Evolutionary conservation across 1,140 invertebrate genomes (phyloP), one percentile per base, ranked within the genome.

Genomic region (Dendrolimus punctatus): DNA sequence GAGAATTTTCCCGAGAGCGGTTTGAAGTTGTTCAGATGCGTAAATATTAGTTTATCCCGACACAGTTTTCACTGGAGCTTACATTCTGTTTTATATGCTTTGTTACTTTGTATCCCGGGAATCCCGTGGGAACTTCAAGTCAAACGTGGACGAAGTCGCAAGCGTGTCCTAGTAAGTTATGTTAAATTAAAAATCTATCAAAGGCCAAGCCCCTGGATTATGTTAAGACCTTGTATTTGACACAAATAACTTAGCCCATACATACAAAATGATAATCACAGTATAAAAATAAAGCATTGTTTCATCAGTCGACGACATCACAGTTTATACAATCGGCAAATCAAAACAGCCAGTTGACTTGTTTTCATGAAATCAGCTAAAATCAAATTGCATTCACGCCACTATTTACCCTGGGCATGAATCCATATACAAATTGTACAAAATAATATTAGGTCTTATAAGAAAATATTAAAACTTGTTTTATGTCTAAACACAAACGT

Each of bases 241-340:
- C 58, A 67, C 55, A 70, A 64, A 68, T 68, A 71, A 73, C 66
- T 73, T 76, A 79, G 64, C 62, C 71, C 70, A 75, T 73, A 78
- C 68, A 79, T 75, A 78, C 61, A 71, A 76, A 73, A 68, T 77
- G 57, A 66, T 78, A 77, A 85, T 83, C 80, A 83, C 80, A 85
- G 80, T 82, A 82, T 67, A 83, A 81, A 78, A 83, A 76, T 83
- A 85, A 85, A 85, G 81, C 81, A 85, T 81, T 68, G 71, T 75
- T 79, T 76, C 66, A 80, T 80, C 73, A 73, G 73, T 76, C 65
- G 66, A 71, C 64, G 63, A 74, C 77, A 83, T 85, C 82, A 83
- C 80, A 85, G 77, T 73, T 74, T 68, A 74, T 59, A 72, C 64
- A 68, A 76, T 73, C 69, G 62, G 71, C 73, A 73, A 80, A 76